A percentile compares a stretch with the other conserved stretches of the same genome.
phyloP scores from a whole-genome alignment of 2,113 vertebrate species.

The Laticauda laticaudata region DNA sequence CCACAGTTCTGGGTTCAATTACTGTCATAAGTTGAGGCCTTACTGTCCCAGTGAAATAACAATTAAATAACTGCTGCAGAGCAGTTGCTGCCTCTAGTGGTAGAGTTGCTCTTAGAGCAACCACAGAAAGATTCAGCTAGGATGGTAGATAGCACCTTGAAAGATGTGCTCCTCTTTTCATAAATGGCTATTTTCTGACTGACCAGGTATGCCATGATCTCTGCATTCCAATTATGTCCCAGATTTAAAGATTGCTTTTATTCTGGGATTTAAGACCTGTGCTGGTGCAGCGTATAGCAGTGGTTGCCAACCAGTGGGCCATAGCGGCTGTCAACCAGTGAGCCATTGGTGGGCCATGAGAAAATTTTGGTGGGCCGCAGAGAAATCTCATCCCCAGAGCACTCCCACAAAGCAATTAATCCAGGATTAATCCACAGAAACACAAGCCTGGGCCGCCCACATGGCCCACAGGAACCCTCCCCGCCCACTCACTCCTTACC shows the following conservation, averaged over 20 bases:
- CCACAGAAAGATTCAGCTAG: background rate
- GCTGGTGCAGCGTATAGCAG: background rate
- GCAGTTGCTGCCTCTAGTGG: background rate
- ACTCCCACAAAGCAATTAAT: too few relatives aligned
- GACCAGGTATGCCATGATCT: background rate
- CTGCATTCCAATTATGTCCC: background rate
- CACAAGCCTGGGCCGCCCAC: too few relatives aligned
- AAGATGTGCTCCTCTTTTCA: background rate
- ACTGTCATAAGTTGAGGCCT: background rate
- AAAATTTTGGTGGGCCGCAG: too few relatives aligned
- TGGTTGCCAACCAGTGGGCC: too few relatives aligned
- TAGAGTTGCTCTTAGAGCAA: background rate
- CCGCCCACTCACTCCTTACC: too few relatives aligned
- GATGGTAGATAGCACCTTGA: background rate
- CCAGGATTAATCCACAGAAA: too few relatives aligned
- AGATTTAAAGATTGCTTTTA: background rate
- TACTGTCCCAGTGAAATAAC: background rate
- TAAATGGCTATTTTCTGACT: background rate
- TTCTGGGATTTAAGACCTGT: background rate
- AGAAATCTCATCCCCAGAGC: too few relatives aligned
- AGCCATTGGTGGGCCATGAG: too few relatives aligned
- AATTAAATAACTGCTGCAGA: background rate
- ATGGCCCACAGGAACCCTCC: too few relatives aligned
- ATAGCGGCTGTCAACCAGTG: too few relatives aligned
- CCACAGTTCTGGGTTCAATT: background rate